Percentiles rank a stretch among this genome's conserved stretches.
These are phyloP conservation scores for Hyles vespertilio DNA, from an alignment of 1,140 invertebrate species.

Conservation along the genomic window DNA sequence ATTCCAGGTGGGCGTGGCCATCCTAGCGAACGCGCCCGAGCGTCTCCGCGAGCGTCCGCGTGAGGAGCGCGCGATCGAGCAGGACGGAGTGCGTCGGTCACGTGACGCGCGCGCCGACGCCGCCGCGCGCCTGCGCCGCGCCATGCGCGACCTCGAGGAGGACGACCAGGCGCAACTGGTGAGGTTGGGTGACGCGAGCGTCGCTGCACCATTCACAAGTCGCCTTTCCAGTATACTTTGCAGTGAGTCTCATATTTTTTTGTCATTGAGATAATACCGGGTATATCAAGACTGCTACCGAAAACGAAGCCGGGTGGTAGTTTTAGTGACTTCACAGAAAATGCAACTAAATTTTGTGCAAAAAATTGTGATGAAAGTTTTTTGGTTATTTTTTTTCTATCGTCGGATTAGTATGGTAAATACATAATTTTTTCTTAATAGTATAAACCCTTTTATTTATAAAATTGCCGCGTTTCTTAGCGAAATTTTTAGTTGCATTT, in stretches of 20 bases:
- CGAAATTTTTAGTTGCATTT: no score
- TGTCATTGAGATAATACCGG: not conserved
- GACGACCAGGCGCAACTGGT: constrained; percentile 92
- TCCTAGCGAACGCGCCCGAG: constrained; percentile 92
- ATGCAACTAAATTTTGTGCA: no score
- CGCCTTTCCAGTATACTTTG: constrained; percentile 97
- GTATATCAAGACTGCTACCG: no score
- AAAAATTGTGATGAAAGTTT: no score
- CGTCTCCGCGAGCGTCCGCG: constrained; percentile 29
- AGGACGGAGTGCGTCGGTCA: constrained; percentile 43
- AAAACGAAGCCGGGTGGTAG: no score
- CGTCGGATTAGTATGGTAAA: no score
- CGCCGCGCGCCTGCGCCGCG: constrained; percentile 78
- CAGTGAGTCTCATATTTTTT: constrained; percentile 79
- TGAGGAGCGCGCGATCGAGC: constrained; percentile 20
- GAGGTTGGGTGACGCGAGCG: constrained; percentile 98
- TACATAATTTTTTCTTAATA: no score
- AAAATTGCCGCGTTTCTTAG: no score
- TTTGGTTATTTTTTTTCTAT: no score
- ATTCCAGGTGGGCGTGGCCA: constrained; percentile 84
- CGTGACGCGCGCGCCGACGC: constrained; percentile 44
- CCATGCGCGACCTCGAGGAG: constrained; percentile 95
- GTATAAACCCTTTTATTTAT: no score
- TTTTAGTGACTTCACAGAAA: no score
- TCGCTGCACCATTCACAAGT: constrained; percentile 99